Evolutionary conservation across 2,113 vertebrate species (phyloP).

Genomic region (Verasper variegatus): DNA sequence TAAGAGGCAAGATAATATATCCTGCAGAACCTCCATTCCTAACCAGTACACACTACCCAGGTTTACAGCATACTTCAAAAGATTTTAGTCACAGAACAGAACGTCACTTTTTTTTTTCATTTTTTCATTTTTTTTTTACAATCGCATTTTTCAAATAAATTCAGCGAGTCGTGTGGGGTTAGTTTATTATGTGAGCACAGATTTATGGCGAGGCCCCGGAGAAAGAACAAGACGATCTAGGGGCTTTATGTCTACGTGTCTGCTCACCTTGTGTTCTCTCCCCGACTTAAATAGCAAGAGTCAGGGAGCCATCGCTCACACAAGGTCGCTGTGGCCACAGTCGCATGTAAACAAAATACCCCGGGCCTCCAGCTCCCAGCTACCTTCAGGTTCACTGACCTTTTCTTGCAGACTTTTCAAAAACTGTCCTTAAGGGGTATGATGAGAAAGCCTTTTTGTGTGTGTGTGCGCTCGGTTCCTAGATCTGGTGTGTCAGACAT

Average conservation of each 20-base stretch:
- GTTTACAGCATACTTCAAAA: constrained; percentile 11
- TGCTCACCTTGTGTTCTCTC: constrained; percentile 1
- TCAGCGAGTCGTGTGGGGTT: not conserved
- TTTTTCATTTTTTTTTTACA: constrained; percentile 22
- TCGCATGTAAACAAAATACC: constrained; percentile 27
- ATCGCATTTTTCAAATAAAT: not conserved
- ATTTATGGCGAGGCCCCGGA: constrained; percentile 2
- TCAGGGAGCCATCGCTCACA: not conserved
- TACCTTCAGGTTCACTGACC: constrained; percentile 19
- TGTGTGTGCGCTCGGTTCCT: constrained; percentile 2
- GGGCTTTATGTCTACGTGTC: not conserved
- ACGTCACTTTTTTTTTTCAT: not conserved
- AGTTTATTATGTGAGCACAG: not conserved
- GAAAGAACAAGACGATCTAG: constrained; percentile 1
- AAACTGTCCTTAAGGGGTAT: constrained; percentile 15
- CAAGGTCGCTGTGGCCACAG: constrained; percentile 12
- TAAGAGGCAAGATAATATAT: constrained; percentile 18
- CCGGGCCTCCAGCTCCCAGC: constrained; percentile 26
- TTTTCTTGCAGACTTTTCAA: constrained; percentile 36
- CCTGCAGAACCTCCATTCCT: constrained; percentile 30
- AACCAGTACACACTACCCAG: constrained; percentile 24
- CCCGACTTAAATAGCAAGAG: constrained; percentile 11
- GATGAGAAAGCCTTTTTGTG: not conserved
- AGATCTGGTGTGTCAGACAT: constrained; percentile 14
- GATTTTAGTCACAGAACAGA: constrained; percentile 3